phyloP scores from a whole-genome alignment of 1,140 invertebrate genomes.

The Trinorchestia longiramus region DNA sequence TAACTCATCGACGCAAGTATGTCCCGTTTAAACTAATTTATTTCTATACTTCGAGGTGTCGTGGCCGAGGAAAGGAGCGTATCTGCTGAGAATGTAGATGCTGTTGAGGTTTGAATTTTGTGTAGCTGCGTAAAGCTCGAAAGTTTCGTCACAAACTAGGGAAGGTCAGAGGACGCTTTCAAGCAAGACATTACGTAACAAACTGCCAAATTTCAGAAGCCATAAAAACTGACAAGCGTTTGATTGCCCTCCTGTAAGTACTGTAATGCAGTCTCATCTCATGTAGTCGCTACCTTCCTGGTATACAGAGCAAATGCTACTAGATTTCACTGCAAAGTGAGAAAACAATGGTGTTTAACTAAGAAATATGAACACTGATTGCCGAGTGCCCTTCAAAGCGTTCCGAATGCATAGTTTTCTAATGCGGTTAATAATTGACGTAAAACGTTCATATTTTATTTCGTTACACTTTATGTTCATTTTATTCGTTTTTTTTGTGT shows the following conservation, averaged over 20 bases:
- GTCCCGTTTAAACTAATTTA: too few relatives aligned
- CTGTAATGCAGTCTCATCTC: not conserved
- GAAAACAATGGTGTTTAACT: not conserved
- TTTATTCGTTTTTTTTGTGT: not conserved
- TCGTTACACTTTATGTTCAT: not conserved
- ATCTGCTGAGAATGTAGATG: not conserved
- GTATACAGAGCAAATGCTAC: too few relatives aligned
- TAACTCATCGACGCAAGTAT: too few relatives aligned
- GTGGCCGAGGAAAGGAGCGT: not conserved
- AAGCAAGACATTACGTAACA: not conserved
- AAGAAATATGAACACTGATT: not conserved
- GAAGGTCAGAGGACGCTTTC: not conserved
- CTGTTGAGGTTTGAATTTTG: not conserved
- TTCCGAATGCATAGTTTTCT: not conserved
- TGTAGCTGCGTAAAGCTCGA: not conserved
- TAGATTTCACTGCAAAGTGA: not conserved
- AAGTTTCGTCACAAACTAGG: not conserved
- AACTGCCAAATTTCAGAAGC: not conserved
- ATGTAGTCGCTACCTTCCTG: not conserved
- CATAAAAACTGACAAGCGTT: not conserved
- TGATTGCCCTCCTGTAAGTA: not conserved
- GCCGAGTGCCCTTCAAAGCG: not conserved
- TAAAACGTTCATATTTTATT: not conserved
- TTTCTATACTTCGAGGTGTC: not conserved
- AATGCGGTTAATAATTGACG: not conserved